Conservation (phyloP, 2,113 vertebrate species). For the Cervus canadensis region DNA sequence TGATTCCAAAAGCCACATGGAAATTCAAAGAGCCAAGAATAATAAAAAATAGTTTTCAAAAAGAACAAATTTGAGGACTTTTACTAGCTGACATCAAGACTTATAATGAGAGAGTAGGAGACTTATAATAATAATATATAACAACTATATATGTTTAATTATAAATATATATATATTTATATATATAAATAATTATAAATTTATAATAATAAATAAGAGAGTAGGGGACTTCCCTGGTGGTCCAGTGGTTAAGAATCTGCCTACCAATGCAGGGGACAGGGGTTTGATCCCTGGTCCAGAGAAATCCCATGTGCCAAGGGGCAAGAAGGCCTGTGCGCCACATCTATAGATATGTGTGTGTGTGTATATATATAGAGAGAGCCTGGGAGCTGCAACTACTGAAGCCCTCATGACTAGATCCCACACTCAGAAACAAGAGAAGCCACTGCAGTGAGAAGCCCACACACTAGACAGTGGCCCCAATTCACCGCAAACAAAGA, state of each 20-base stretch:
- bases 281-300: background rate
- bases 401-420: background rate
- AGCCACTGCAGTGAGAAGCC: background rate
- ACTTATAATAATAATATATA: background rate
- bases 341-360: background rate
- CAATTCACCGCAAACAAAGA: background rate
- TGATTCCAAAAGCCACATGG: background rate
- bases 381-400: background rate
- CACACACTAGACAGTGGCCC: accelerated
- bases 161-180: too few relatives aligned
- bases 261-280: background rate
- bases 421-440: background rate
- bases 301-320: background rate
- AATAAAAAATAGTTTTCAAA: background rate
- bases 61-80: background rate
- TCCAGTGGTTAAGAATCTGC: background rate
- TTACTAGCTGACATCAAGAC: background rate
- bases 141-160: too few relatives aligned
- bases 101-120: background rate
- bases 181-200: too few relatives aligned
- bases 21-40: background rate
- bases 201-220: background rate
- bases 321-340: background rate
- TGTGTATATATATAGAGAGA: too few relatives aligned
- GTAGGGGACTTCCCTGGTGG: background rate